phyloP scores from a whole-genome alignment of 1,140 invertebrate species.

The Tachypleus tridentatus region DNA sequence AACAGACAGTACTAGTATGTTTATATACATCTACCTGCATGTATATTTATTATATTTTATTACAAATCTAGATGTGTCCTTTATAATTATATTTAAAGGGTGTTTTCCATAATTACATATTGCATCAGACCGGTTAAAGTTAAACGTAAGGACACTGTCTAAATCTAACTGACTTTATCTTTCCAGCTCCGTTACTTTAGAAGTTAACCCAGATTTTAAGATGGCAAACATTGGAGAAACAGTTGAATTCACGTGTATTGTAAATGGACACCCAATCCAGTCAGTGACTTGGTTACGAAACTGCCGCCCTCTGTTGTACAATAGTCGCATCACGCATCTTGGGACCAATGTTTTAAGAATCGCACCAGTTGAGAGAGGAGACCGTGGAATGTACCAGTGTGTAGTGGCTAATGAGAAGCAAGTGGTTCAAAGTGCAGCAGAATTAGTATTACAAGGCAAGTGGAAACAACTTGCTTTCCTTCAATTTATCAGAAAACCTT shows the following conservation, averaged over 20 bases:
- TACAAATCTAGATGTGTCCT: no score
- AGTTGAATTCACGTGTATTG: conserved; percentile 89
- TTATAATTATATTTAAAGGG: no score
- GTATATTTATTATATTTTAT: no score
- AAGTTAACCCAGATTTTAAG: conserved; percentile 57
- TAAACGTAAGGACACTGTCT: no score
- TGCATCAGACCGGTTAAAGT: no score
- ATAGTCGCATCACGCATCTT: conserved; percentile 17
- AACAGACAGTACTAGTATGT: no score
- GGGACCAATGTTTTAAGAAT: conserved; percentile 26
- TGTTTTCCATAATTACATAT: no score
- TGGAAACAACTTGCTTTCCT: no score
- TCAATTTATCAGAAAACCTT: no score
- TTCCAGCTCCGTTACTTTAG: conserved; percentile 13
- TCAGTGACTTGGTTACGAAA: conserved; percentile 17
- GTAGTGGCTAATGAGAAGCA: conserved; percentile 31
- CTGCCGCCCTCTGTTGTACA: conserved; percentile 11
- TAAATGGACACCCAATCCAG: conserved; percentile 67
- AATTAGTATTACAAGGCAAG: conserved; percentile 34
- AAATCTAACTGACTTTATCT: neutral
- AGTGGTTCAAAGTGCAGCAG: conserved; percentile 31
- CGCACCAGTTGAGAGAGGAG: conserved; percentile 29
- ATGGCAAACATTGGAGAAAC: conserved; percentile 87
- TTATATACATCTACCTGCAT: no score
- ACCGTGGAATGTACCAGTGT: conserved; percentile 40